Evolutionary conservation across 1,140 invertebrate species (phyloP).

Genomic region (Monochamus saltuarius): DNA sequence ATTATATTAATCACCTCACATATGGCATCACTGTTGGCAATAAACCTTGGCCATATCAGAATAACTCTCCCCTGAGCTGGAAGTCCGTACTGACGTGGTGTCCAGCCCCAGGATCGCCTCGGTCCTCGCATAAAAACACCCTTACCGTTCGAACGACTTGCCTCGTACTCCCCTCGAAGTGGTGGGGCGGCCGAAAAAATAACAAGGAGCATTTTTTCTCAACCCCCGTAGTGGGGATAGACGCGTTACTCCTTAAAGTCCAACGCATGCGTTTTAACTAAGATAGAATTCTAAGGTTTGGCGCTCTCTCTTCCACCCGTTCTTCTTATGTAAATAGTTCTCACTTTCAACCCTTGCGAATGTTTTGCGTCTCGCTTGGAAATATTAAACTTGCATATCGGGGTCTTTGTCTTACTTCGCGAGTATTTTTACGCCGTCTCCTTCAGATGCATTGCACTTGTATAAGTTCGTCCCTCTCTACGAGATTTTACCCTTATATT

Average conservation of each 20-base stretch:
- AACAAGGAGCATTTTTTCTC: conserved; percentile 41
- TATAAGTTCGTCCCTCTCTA: conserved; percentile 37
- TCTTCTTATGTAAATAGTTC: conserved; percentile 41
- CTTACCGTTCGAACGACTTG: conserved; percentile 29
- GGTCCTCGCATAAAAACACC: conserved; percentile 24
- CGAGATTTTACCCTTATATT: conserved; percentile 48
- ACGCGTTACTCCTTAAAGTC: conserved; percentile 44
- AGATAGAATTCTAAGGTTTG: conserved; percentile 50
- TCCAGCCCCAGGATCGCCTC: conserved; percentile 22
- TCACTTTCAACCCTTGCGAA: conserved; percentile 42
- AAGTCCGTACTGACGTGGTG: conserved; percentile 12
- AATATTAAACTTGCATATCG: conserved; percentile 40
- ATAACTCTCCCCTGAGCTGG: conserved; percentile 7
- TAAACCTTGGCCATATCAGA: neutral
- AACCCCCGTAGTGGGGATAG: conserved; percentile 40
- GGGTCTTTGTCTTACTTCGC: conserved; percentile 41
- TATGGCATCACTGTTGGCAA: no score
- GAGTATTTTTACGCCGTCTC: conserved; percentile 37
- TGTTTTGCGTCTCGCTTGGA: conserved; percentile 31
- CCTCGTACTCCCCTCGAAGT: conserved; percentile 21
- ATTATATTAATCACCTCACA: no score
- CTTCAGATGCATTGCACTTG: conserved; percentile 40
- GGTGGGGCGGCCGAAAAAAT: conserved; percentile 41
- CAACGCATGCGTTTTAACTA: conserved; percentile 44
- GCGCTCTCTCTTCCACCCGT: conserved; percentile 32